Percentiles rank a stretch among this genome's conserved stretches.
These are phyloP conservation scores for Protobothrops mucrosquamatus DNA, from an alignment of 2,113 vertebrate genomes.

Conservation along the genomic window DNA sequence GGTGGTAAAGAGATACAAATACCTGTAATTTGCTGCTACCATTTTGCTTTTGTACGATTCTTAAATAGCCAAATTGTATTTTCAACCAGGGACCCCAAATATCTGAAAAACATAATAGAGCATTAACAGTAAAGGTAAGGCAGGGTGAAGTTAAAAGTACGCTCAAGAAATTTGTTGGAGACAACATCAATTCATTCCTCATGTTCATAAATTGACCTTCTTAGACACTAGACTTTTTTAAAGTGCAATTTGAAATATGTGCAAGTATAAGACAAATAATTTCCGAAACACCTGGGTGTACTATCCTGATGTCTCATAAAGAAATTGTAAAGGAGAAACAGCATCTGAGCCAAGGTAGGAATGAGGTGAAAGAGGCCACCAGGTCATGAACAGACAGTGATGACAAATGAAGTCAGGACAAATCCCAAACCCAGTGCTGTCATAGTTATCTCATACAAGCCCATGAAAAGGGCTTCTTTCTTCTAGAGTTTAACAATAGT, in stretches of 20 bases:
- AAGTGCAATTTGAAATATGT: not conserved
- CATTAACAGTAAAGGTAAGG: not conserved
- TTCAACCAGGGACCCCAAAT: not conserved
- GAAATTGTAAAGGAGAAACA: not conserved
- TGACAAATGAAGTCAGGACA: not conserved
- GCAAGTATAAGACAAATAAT: not conserved
- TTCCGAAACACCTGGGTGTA: not conserved
- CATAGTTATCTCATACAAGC: not conserved
- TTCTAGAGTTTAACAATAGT: not conserved
- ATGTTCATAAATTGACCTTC: not conserved
- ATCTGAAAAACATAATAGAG: not conserved
- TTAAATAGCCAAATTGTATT: not conserved
- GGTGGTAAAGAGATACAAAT: not conserved
- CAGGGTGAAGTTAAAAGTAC: not conserved
- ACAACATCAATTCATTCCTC: not conserved
- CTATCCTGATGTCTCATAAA: not conserved
- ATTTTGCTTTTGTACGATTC: not conserved
- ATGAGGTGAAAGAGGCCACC: not conserved
- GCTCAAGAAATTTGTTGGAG: not conserved
- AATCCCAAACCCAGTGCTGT: not conserved
- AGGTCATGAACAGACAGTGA: not conserved
- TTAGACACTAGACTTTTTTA: not conserved
- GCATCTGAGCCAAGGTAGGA: not conserved
- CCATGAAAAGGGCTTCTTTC: not conserved
- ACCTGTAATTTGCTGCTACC: not conserved